Base-by-base conservation (phyloP, 2,888 invertebrate genomes). In the Luperina testacea region DNA sequence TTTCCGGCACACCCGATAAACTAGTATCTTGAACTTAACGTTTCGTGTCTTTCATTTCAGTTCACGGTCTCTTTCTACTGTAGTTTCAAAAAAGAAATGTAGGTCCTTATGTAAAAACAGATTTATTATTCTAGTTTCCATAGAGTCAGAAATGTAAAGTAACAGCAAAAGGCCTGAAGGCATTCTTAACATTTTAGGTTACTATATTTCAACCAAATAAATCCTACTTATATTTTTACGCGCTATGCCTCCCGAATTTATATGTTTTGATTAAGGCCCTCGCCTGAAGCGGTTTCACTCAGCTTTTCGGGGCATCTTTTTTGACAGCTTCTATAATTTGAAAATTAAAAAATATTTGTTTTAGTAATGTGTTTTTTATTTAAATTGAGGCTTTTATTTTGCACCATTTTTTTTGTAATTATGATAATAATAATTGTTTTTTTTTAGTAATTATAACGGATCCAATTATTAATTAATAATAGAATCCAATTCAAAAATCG, bases 211-310 rank as follows among this genome's bases (percentile, higher is more conserved):
- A 53, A 48, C 45, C 51, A 82, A 7, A 84, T 74, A 83, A 74
- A 74, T 74, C 51, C 38, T 68, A 82, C 57, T 9, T 64, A 51
- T 9, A 68, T 78, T 85, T 72, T 73, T 68, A 75, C 74, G 51
- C n/a, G 32, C 15, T 53, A 38, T 72, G 74, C 64, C 20, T 67
- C 61, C 24, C 15, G 68, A 80, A 63, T 76, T 75, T 84, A 45
- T 82, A 74, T 79, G 72, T 71, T 80, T 77, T 74, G 87, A 84
- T 85, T 84, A 77, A 59, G 72, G 57, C 51, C 13, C 17, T 38
- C 51, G 76, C 84, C 87, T 59, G 42, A 27, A 75, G 85, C 84
- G 32, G n/a, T 72, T 75, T 24, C 13, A 53, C 64, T 74, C 45
- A 42, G 45, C 20, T 45, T 61, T 83, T 70, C 59, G 32, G n/a